Conservation (phyloP, 2,113 vertebrate species). For the Daboia siamensis region DNA sequence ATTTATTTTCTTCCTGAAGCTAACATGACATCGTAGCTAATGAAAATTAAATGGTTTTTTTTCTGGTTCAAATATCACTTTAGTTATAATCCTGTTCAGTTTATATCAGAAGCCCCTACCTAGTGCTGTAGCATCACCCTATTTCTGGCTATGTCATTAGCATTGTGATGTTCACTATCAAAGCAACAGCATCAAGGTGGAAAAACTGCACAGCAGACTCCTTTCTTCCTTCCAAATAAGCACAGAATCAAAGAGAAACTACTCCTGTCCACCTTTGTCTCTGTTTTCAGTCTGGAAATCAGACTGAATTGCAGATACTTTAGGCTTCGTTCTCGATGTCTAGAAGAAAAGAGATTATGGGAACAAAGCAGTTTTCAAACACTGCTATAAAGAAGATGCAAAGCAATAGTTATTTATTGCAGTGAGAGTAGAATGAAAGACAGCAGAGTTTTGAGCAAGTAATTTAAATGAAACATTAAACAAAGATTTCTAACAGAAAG, state of each 20-base stretch:
- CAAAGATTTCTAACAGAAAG: constrained; percentile 21
- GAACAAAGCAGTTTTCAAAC: background rate
- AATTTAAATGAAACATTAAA: constrained; percentile 13
- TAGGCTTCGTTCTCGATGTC: background rate
- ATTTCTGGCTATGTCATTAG: background rate
- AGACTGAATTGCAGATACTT: background rate
- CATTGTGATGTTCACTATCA: background rate
- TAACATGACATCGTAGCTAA: background rate
- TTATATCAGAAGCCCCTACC: background rate
- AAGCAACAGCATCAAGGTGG: background rate
- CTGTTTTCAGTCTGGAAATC: background rate
- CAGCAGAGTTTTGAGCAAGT: background rate
- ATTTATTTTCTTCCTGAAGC: background rate
- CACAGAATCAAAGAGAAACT: background rate
- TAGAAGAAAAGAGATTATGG: background rate
- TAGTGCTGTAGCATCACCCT: background rate
- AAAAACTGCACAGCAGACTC: background rate
- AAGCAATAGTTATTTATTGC: constrained; percentile 1
- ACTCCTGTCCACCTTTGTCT: background rate
- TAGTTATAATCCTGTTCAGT: background rate
- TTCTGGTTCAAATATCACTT: background rate
- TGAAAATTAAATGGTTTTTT: background rate
- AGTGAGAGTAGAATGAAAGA: background rate
- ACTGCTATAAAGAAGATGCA: background rate
- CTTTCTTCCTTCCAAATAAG: background rate